Evolutionary conservation across 2,797 vertebrate genomes (phyloP), one percentile per base, ranked within the genome.

Genomic region (Artibeus jamaicensis): DNA sequence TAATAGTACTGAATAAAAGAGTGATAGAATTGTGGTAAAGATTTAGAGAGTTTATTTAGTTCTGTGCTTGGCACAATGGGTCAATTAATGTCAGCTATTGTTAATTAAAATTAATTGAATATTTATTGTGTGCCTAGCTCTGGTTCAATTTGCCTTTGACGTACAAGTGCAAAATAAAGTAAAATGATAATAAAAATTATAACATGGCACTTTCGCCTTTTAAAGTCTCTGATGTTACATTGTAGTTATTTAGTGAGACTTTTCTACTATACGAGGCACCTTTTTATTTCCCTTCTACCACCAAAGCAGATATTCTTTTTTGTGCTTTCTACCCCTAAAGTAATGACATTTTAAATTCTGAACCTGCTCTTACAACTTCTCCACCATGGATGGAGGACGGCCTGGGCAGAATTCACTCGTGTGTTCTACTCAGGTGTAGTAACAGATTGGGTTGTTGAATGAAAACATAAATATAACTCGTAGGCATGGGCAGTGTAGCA

Each of bases 101-200:
- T 62, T 78, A 74, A 70, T 92, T 88, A 96, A 94, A 85, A 46
- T 70, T 57, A 91, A 74, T 44, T 34, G 79, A 34, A 2, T 73
- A 32, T 62, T 48, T 42, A 29, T 85, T 87, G 12, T 83, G 32
- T n/a, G 34, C 37, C 26, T 44, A 71, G 50, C 77, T 57, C 3
- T 50, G 46, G 32, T 73, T 91, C 89, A 59, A 0, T 91, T 59
- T 85, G 46, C 67, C 65, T 90, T 93, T 34, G 46, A 15, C 16
- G 5, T 53, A n/a, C 55, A 44, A 74, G 73, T 9, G 37, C 55
- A 82, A 76, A 62, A 81, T 71, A 92, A 68, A 90, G 16, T n/a
- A 68, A 77, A 46, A 18, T 16, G 37, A 82, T 46, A 74, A 19
- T 71, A 59, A 89, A 88, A 44, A 32, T 55, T 32, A 34, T 39